phyloP scores from a whole-genome alignment of 2,113 vertebrate genomes.

The Neomonachus schauinslandi region DNA sequence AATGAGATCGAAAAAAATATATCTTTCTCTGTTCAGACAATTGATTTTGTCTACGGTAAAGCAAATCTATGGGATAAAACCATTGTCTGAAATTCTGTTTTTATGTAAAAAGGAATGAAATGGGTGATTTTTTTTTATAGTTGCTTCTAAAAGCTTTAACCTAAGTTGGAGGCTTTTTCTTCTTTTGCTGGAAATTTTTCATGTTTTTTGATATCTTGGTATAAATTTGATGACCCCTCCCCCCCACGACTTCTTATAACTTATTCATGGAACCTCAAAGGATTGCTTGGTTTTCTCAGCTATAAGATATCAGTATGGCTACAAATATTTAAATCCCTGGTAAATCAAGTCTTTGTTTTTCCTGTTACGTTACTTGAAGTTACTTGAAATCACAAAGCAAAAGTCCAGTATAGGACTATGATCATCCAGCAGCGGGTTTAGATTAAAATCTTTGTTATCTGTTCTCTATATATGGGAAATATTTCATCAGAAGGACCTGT shows the following conservation, averaged over 20 bases:
- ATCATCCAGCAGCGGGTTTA: conserved; percentile 21
- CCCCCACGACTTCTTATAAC: not conserved
- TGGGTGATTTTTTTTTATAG: not conserved
- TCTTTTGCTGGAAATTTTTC: not conserved
- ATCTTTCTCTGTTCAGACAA: not conserved
- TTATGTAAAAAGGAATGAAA: not conserved
- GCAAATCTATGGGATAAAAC: not conserved
- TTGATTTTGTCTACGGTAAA: conserved; percentile 38
- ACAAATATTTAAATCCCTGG: conserved; percentile 44
- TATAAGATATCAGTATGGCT: not conserved
- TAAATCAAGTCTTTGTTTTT: conserved; percentile 46
- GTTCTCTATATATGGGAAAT: not conserved
- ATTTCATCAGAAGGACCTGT: not conserved
- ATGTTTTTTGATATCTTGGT: not conserved
- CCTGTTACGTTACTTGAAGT: not conserved
- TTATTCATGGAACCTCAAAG: not conserved
- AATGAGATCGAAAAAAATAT: not conserved
- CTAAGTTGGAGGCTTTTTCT: not conserved
- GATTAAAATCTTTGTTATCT: conserved; percentile 36
- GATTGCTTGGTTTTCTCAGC: conserved; percentile 20
- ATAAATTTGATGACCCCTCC: not conserved
- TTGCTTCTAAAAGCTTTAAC: conserved; percentile 9
- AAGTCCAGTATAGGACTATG: conserved; percentile 9
- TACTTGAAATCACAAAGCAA: conserved; percentile 15
- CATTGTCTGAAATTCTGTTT: not conserved